These are phyloP conservation scores for Drosophila imparisetae DNA, from an alignment of 2,888 invertebrate genomes.

Conservation along the genomic window DNA sequence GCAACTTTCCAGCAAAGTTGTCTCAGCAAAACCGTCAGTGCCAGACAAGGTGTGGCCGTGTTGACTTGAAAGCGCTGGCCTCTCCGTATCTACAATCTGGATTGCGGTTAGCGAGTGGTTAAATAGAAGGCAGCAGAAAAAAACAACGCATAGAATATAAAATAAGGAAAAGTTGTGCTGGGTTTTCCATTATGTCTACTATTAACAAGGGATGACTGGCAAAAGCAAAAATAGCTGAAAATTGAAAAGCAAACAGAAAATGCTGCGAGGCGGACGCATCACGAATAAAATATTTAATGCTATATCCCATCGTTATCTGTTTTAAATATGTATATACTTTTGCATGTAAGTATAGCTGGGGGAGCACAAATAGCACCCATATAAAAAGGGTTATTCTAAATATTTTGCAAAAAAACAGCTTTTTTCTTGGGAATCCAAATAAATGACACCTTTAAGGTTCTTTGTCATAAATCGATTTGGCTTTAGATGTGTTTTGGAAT, in stretches of 20 bases:
- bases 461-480: not conserved
- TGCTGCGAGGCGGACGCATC: slow-evolving; percentile 8
- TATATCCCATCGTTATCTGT: slow-evolving; percentile 13
- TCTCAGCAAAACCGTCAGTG: slow-evolving; percentile 22
- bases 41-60: slow-evolving; percentile 56
- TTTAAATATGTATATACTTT: not conserved
- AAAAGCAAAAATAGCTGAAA: slow-evolving; percentile 34
- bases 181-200: slow-evolving; percentile 11
- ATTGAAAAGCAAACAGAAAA: slow-evolving; percentile 13
- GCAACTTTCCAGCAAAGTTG: slow-evolving; percentile 21
- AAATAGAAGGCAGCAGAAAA: slow-evolving; percentile 13
- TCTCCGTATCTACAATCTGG: slow-evolving; percentile 26
- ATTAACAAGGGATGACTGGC: slow-evolving; percentile 12
- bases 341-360: not conserved
- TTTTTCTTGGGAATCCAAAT: not conserved
- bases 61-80: slow-evolving; percentile 35
- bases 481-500: not conserved
- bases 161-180: slow-evolving; percentile 22
- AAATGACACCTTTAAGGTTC: not conserved
- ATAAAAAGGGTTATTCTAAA: too few species aligned
- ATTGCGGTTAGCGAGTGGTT: slow-evolving; percentile 27
- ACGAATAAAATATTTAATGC: slow-evolving; percentile 14
- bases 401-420: too few species aligned
- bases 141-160: slow-evolving; percentile 9
- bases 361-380: too few species aligned